These are phyloP conservation scores for Druceiella hillmani DNA, from an alignment of 2,888 invertebrate species.

Conservation along the genomic window DNA sequence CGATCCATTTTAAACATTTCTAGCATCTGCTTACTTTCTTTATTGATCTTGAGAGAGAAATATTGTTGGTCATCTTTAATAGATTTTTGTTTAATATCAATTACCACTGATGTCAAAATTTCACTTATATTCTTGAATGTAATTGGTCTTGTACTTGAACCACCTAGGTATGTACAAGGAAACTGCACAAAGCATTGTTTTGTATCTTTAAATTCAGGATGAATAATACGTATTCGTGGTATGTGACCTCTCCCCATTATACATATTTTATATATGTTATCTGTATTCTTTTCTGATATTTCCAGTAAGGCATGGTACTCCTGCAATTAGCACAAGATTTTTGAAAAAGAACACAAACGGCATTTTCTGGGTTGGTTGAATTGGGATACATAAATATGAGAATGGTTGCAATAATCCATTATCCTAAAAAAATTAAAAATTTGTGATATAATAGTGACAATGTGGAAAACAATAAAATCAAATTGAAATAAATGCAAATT, in stretches of 20 bases:
- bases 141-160: slow-evolving; percentile 33
- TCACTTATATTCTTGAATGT: slow-evolving; percentile 37
- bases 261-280: slow-evolving; percentile 40
- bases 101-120: slow-evolving; percentile 32
- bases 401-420: too few species aligned
- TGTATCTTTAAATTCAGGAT: slow-evolving; percentile 31
- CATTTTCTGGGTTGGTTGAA: too few species aligned
- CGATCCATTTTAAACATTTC: too few species aligned
- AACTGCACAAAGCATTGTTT: slow-evolving; percentile 32
- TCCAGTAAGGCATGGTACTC: slow-evolving; percentile 44
- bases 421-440: too few species aligned
- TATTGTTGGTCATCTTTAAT: slow-evolving; percentile 35
- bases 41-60: slow-evolving; percentile 30
- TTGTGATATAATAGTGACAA: too few species aligned
- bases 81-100: slow-evolving; percentile 29
- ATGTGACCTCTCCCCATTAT: slow-evolving; percentile 44
- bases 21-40: slow-evolving; percentile 28
- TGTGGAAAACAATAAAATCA: too few species aligned
- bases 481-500: too few species aligned
- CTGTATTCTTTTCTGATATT: slow-evolving; percentile 39
- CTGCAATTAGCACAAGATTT: slow-evolving; percentile 28
- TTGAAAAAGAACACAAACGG: too few species aligned
- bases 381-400: too few species aligned
- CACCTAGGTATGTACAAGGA: slow-evolving; percentile 43
- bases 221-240: slow-evolving; percentile 36